Evolutionary conservation across 2,113 vertebrate species (phyloP).

Genomic region (Epinephelus lanceolatus): DNA sequence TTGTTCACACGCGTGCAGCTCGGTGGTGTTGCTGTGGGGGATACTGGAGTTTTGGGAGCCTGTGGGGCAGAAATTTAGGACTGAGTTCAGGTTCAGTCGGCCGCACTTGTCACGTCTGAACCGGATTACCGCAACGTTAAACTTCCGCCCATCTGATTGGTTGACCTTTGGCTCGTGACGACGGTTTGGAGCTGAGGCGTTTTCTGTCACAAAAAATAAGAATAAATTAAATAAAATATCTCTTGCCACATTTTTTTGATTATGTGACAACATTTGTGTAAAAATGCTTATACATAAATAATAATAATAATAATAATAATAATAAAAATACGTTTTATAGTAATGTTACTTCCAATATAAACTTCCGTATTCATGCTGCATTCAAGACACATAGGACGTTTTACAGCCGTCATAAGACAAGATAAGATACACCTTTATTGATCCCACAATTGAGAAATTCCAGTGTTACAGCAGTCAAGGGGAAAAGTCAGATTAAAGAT

Average conservation of each 20-base stretch:
- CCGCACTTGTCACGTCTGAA: conserved; percentile 81
- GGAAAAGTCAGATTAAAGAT: too few species aligned
- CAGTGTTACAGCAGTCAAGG: too few species aligned
- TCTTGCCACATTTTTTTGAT: fast-evolving
- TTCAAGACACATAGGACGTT: not conserved
- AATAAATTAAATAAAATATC: not conserved
- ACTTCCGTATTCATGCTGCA: conserved; percentile 49
- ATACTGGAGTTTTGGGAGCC: not conserved
- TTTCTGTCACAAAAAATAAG: not conserved
- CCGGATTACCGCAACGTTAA: conserved; percentile 78
- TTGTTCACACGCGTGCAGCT: not conserved
- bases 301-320: not conserved
- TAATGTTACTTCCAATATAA: not conserved
- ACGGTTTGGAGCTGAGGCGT: conserved; percentile 16
- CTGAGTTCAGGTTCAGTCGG: conserved; percentile 49
- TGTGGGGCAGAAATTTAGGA: not conserved
- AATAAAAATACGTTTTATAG: not conserved
- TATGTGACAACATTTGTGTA: fast-evolving
- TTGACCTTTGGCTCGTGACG: conserved; percentile 75
- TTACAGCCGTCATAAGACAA: fast-evolving
- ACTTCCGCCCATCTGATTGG: conserved; percentile 79
- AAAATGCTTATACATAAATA: fast-evolving
- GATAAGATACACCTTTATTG: too few species aligned
- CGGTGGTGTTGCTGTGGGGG: not conserved
- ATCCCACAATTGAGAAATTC: too few species aligned